A percentile compares a stretch with the other conserved stretches of the same genome.
These are phyloP conservation scores for Forbesichthys papilliferus DNA, from an alignment of 2,113 vertebrate species.

Conservation along the genomic window DNA sequence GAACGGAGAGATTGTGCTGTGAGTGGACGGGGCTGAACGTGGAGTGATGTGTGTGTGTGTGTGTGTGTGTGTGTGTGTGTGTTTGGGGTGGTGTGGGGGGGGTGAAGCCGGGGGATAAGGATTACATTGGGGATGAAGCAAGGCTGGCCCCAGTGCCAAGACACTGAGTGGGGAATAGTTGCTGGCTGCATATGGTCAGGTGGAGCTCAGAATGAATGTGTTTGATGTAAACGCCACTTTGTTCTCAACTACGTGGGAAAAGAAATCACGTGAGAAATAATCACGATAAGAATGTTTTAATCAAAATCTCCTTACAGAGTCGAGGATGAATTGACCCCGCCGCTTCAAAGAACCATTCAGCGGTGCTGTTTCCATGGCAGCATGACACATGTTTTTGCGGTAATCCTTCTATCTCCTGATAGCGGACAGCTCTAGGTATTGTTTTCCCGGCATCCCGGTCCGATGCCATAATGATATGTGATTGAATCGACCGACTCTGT, in stretches of 20 bases:
- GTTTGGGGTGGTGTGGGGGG: neutral
- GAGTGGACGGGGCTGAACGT: conserved; percentile 56
- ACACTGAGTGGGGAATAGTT: conserved; percentile 30
- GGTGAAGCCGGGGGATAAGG: neutral
- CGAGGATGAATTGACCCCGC: conserved; percentile 37
- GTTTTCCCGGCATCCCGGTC: conserved; percentile 33
- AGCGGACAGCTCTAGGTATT: conserved; percentile 50
- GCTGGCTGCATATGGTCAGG: conserved; percentile 11
- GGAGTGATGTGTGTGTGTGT: conserved; percentile 24
- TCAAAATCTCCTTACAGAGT: conserved; percentile 34
- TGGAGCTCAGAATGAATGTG: conserved; percentile 1
- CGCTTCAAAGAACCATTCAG: conserved; percentile 51
- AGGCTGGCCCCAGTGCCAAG: conserved; percentile 42
- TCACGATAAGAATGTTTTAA: conserved; percentile 6
- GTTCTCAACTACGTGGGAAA: neutral
- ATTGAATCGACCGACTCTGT: conserved; percentile 25
- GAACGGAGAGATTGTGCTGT: conserved; percentile 41
- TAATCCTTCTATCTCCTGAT: conserved; percentile 57
- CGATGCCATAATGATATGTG: conserved; percentile 17
- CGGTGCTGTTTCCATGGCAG: conserved; percentile 68
- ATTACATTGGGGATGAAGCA: conserved; percentile 18
- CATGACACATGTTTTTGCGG: conserved; percentile 67
- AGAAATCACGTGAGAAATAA: neutral
- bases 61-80: neutral
- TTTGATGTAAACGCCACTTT: neutral